Evolutionary conservation across 2,888 invertebrate species (phyloP).

Genomic region (Gryllus longicercus): DNA sequence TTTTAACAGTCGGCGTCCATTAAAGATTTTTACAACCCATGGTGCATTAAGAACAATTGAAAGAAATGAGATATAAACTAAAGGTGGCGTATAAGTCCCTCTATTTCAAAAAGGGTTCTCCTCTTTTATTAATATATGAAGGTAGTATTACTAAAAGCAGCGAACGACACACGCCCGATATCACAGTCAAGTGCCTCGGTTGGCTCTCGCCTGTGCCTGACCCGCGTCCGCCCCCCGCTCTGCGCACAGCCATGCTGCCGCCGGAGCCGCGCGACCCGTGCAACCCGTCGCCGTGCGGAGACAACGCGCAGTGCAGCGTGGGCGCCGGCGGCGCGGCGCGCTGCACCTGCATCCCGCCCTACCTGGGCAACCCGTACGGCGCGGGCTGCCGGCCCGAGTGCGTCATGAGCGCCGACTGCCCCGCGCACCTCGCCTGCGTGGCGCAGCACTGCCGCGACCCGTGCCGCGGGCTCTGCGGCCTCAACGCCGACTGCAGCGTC

Average conservation of each 20-base stretch:
- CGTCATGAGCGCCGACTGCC: slow-evolving; percentile 75
- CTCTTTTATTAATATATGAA: too few species aligned
- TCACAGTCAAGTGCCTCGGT: too few species aligned
- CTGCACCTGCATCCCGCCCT: slow-evolving; percentile 84
- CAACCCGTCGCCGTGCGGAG: slow-evolving; percentile 76
- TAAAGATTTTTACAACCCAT: too few species aligned
- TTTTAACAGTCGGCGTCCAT: too few species aligned
- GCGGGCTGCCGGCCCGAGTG: slow-evolving; percentile 85
- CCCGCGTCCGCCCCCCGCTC: too few species aligned
- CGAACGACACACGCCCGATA: too few species aligned
- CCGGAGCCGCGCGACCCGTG: slow-evolving; percentile 58
- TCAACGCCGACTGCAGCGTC: slow-evolving; percentile 77
- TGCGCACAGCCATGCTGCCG: slow-evolving; percentile 21
- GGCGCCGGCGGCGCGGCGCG: slow-evolving; percentile 64
- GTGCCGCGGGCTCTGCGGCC: slow-evolving; percentile 78
- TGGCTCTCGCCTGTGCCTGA: too few species aligned
- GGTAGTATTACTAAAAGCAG: too few species aligned
- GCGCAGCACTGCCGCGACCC: slow-evolving; percentile 83
- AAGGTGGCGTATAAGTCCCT: too few species aligned
- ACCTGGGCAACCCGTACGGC: slow-evolving; percentile 81
- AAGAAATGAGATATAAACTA: too few species aligned
- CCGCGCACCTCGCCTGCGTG: slow-evolving; percentile 71
- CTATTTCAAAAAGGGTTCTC: too few species aligned
- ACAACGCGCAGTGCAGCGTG: slow-evolving; percentile 70
- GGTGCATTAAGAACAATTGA: too few species aligned